Conservation (phyloP, 2,113 vertebrate species). For the Ceyx melanurus region DNA sequence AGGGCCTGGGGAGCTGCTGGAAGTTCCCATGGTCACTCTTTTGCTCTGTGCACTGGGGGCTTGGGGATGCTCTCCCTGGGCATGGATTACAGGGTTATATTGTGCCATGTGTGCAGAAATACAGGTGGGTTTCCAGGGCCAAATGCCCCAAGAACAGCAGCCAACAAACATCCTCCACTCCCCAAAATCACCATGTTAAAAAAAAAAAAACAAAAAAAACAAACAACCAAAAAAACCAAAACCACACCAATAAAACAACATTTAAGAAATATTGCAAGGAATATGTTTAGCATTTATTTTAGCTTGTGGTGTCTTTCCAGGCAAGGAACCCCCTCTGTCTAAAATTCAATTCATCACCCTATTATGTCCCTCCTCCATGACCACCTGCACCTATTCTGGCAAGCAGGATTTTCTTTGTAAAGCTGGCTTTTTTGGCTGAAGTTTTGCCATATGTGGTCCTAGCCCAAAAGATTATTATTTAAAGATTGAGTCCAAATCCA, state of each 20-base stretch:
- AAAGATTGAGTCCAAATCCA: background rate
- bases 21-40: background rate
- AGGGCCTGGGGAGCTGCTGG: background rate
- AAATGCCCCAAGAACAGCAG: background rate
- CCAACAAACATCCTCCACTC: background rate
- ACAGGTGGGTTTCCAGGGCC: background rate
- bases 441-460: background rate
- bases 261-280: background rate
- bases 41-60: background rate
- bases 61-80: background rate
- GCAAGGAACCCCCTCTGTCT: background rate
- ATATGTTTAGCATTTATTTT: background rate
- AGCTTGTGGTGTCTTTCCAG: background rate
- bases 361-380: background rate
- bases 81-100: accelerated
- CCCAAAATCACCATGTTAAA: background rate
- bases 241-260: background rate
- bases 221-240: no score
- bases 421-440: background rate
- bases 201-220: background rate
- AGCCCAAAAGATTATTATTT: background rate
- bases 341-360: background rate
- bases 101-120: background rate
- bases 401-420: background rate
- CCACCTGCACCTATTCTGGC: background rate